Conservation (phyloP, 2,113 vertebrate genomes). For the Noctilio leporinus region DNA sequence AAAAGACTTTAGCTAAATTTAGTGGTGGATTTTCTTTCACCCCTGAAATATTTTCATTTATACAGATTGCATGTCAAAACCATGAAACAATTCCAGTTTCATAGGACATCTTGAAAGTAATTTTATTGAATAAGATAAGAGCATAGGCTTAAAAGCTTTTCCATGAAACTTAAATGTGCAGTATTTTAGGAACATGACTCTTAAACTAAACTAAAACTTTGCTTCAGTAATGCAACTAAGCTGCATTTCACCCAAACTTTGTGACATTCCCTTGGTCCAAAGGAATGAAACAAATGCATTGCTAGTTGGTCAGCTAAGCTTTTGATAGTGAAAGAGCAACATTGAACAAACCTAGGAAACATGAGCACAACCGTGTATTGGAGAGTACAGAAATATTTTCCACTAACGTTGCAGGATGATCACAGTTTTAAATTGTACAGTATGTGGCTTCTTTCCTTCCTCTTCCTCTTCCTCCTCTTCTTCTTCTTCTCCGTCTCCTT, state of each 20-base stretch:
- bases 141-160: slow-evolving; percentile 67
- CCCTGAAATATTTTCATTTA: slow-evolving; percentile 53
- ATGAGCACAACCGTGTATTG: slow-evolving; percentile 79
- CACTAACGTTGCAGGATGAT: slow-evolving; percentile 80
- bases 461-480: too few relatives aligned
- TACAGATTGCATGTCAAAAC: slow-evolving; percentile 66
- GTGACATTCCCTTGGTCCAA: slow-evolving; percentile 73
- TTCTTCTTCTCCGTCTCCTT: too few relatives aligned
- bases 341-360: slow-evolving; percentile 71
- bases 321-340: slow-evolving; percentile 77
- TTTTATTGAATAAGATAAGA: slow-evolving; percentile 60
- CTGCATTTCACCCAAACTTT: slow-evolving; percentile 71
- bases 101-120: slow-evolving; percentile 49
- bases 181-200: slow-evolving; percentile 77
- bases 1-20: slow-evolving; percentile 75
- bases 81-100: slow-evolving; percentile 70
- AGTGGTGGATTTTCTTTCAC: slow-evolving; percentile 66
- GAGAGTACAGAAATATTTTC: slow-evolving; percentile 78
- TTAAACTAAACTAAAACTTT: slow-evolving; percentile 77
- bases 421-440: slow-evolving; percentile 78
- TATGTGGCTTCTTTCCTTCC: slow-evolving; percentile 77
- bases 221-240: slow-evolving; percentile 70
- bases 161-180: slow-evolving; percentile 61
- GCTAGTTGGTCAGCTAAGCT: slow-evolving; percentile 78
- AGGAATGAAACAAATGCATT: slow-evolving; percentile 74